These are phyloP conservation scores for Drosophila navojoa DNA, from an alignment of 1,140 invertebrate species.

Conservation along the genomic window DNA sequence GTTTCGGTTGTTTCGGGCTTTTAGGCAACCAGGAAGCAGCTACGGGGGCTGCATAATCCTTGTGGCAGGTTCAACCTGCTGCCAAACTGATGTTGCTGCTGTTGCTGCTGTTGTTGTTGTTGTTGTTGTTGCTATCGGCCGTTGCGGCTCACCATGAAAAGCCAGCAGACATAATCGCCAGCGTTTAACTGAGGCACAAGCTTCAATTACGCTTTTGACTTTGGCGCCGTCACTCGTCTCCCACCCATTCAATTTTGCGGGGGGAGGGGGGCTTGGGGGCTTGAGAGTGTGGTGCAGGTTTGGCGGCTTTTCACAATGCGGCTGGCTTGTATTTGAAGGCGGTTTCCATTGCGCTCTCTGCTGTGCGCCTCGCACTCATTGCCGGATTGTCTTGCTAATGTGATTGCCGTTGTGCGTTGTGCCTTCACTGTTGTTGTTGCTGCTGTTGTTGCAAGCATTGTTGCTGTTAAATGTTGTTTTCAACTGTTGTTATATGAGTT, in stretches of 20 bases:
- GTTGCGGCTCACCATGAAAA: conserved; percentile 53
- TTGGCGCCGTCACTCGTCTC: conserved; percentile 35
- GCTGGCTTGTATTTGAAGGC: conserved; percentile 32
- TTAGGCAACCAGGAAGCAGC: conserved; percentile 55
- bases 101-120: conserved; percentile 14
- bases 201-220: conserved; percentile 77
- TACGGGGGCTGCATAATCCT: conserved; percentile 38
- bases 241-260: background rate
- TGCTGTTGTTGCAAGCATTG: conserved; percentile 13
- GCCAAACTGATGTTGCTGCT: conserved; percentile 11
- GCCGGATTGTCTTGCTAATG: conserved; percentile 35
- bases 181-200: conserved; percentile 71
- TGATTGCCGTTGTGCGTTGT: conserved; percentile 41
- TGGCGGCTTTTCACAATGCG: conserved; percentile 55
- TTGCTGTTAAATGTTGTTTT: conserved; percentile 17
- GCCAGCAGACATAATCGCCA: conserved; percentile 74
- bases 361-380: conserved; percentile 23
- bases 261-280: too few relatives aligned
- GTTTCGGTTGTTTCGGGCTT: conserved; percentile 32
- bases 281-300: conserved; percentile 37
- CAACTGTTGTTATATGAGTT: conserved; percentile 22
- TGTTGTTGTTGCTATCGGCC: conserved; percentile 4
- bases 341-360: conserved; percentile 24
- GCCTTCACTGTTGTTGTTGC: conserved; percentile 1
- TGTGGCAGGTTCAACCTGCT: conserved; percentile 49